Base-by-base conservation (phyloP, 2,888 invertebrate species). In the Leucophora obtusa region DNA sequence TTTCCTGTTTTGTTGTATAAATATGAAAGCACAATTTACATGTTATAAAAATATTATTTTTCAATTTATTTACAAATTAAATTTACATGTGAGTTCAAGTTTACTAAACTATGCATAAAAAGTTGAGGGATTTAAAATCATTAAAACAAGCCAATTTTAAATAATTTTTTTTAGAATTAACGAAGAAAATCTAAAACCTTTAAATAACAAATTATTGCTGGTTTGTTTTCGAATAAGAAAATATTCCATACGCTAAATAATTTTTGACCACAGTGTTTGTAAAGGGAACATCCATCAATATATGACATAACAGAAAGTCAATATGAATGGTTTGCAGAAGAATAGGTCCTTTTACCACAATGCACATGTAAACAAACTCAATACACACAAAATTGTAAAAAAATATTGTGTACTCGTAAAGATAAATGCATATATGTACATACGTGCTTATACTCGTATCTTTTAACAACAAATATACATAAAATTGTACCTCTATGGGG, bases 21-120 rank as follows among this genome's bases (percentile, higher is more conserved):
- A 28, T 28, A 28, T 28, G 28, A 7, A 6, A 38, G 11, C 14
- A 38, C 10, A 38, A 38, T 35, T 53, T 60, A 53, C 24, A 62
- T 62, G 62, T 47, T 50, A 62, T 60, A 28, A 62, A 62, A 62
- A 62, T 62, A 62, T 62, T 50, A 62, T 62, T 62, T 50, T 62
- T 50, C 50, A 62, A 62, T 62, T 62, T 62, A 62, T 62, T 62
- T 50, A 62, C 62, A 47, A 50, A 50, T 62, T 62, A 62, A n/a
- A 56, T 24, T 18, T 56, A 24, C 14, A 28, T 28, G 28, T 56
- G 1, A 24, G n/a, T 47, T n/a, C n/a, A n/a, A n/a, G 43, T 47
- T 47, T 14, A n/a, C 6, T 28, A 28, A 3, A 28, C 28, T 28
- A 28, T 28, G 28, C 28, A 28, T 1, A 6, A 28, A 7, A 28